These are phyloP conservation scores for Euwallacea similis DNA, from an alignment of 1,140 invertebrate species.

Conservation along the genomic window DNA sequence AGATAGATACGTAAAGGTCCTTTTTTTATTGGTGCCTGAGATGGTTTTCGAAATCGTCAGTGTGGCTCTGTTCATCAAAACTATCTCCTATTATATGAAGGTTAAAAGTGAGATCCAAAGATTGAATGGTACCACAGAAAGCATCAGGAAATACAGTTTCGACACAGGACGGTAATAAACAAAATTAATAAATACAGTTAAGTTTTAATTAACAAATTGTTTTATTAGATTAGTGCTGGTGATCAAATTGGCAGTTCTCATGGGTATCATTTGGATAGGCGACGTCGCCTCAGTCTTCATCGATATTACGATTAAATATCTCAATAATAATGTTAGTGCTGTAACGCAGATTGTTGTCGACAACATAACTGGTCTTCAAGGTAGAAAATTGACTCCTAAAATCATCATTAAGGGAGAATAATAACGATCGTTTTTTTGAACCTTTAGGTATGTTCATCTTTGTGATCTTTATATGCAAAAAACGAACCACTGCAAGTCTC, in stretches of 20 bases:
- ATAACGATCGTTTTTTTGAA: not conserved
- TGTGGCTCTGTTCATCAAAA: conserved; percentile 67
- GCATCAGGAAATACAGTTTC: conserved; percentile 30
- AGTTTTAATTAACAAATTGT: not conserved
- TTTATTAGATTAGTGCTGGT: conserved; percentile 58
- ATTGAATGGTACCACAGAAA: conserved; percentile 48
- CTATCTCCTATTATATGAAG: conserved; percentile 65
- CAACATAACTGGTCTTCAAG: conserved; percentile 39
- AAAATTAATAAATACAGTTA: not conserved
- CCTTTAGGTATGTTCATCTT: conserved; percentile 55
- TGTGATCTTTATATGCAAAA: conserved; percentile 59
- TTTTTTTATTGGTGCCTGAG: conserved; percentile 57
- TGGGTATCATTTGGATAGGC: conserved; percentile 62
- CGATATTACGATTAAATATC: conserved; percentile 27
- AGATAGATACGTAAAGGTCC: no score
- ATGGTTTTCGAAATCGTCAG: conserved; percentile 65
- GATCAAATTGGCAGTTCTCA: conserved; percentile 62
- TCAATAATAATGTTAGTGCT: conserved; percentile 29
- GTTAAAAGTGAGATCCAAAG: conserved; percentile 70
- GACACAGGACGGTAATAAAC: conserved; percentile 38
- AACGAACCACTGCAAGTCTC: conserved; percentile 50
- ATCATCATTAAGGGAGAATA: not conserved
- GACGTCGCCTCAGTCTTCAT: conserved; percentile 55
- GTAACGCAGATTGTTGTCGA: conserved; percentile 35
- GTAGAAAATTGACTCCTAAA: conserved; percentile 10